Base-by-base conservation (phyloP, 2,113 vertebrate species). In the Melanostigma gelatinosum region DNA sequence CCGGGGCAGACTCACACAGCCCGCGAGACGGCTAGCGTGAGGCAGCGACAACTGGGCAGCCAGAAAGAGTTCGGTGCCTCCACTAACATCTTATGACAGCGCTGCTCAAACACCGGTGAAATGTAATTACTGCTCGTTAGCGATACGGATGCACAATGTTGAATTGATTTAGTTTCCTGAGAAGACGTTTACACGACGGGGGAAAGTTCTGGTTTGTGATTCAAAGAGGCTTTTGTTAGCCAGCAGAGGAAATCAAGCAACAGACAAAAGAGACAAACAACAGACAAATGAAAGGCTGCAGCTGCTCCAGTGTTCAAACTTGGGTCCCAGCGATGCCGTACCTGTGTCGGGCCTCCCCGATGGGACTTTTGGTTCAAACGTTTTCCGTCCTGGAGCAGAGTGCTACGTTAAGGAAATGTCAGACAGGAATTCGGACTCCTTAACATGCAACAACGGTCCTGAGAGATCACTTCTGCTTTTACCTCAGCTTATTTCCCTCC, bases 301-400 rank as follows among this genome's bases (percentile, higher is more conserved):
- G 72, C 77, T 91, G 81, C 55, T 87, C 69, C 34, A 78, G 48
- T 63, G 84, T 87, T 87, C 72, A 4, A 60, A 40, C 72, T 69
- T 71, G 63, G 79, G 73, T 68, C 24, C 72, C 60, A 54, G 73
- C 27, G 50, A 86, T 32, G 8, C 66, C 24, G 8, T 2, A 63
- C 68, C 72, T 50, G 50, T 78, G 34, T 32, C 8, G 27, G 72
- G 8, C 44, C 48, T 77, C 82, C 80, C 84, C 36, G 15, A 68
- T 81, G 84, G 65, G 74, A 75, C 46, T 34, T 80, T 86, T 87
- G 85, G 92, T 92, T 85, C 84, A 91, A 20, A 92, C 75, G 74
- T 90, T 83, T 89, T 83, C 46, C 71, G 13, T 80, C 34, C 74
- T 7, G 27, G 44, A 79, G 81, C 60, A 42, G 8, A 86, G 73